These are phyloP conservation scores for Cyprinodon brontotheroides DNA, from an alignment of 2,113 vertebrate genomes.

Conservation along the genomic window DNA sequence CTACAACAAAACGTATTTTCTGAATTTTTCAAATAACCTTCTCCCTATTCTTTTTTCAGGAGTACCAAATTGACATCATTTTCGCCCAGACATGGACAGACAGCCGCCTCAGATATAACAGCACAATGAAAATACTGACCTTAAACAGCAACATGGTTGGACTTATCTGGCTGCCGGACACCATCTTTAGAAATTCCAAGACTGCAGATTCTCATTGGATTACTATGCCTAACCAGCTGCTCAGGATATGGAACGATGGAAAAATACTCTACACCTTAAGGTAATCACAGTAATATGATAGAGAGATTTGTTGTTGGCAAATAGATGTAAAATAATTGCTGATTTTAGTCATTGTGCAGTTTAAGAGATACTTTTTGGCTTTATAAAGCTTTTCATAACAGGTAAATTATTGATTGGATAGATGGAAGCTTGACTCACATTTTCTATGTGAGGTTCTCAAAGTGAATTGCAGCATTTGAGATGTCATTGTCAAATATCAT, in stretches of 20 bases:
- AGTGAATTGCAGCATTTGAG: neutral
- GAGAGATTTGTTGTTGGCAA: neutral
- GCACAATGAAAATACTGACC: conserved; percentile 94
- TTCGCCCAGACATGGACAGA: conserved; percentile 98
- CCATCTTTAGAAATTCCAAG: conserved; percentile 96
- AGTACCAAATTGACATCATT: conserved; percentile 98
- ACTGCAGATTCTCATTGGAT: conserved; percentile 96
- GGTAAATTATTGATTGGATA: neutral
- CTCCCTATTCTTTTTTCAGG: conserved; percentile 76
- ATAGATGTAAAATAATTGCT: no score
- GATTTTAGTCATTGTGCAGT: no score
- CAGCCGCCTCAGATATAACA: conserved; percentile 94
- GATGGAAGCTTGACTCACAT: neutral
- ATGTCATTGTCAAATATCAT: neutral
- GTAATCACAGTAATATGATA: conserved; percentile 63
- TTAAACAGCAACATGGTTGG: conserved; percentile 98
- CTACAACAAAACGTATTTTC: neutral
- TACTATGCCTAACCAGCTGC: conserved; percentile 95
- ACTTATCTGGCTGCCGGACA: conserved; percentile 95
- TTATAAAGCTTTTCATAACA: neutral
- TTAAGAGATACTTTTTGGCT: no score
- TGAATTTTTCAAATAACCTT: neutral
- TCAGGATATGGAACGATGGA: conserved; percentile 97
- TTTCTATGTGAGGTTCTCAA: neutral
- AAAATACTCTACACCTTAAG: conserved; percentile 95